Base-by-base conservation (phyloP, 2,797 vertebrate species). In the Pseudotriccus pelzelni region DNA sequence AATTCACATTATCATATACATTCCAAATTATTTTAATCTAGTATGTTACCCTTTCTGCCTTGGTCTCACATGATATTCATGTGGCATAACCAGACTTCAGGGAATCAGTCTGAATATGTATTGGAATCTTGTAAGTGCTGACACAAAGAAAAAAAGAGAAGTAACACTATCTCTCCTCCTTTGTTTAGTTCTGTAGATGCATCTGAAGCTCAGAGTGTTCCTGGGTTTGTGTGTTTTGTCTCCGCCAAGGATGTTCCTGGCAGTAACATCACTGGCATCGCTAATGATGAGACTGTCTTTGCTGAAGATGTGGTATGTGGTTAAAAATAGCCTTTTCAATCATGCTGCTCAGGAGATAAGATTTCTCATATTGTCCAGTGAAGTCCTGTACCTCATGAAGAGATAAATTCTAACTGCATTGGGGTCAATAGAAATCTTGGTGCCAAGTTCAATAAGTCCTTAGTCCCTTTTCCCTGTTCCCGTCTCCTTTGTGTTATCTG, bases 271-370 rank as follows among this genome's bases (percentile, higher is more conserved):
- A 99, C 98, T 4, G 99, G 99, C 53, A 17, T 98, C 0, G 63
- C 84, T 46, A 96, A 98, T 6, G 99, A 99, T 27, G 99, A 99
- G 96, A 99, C 98, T 0, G 97, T 99, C 82, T 97, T 99, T 70
- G 99, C 99, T 6, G 84, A 98, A 8, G 84, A 97, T 46, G 92
- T 98, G 98, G 99, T 99, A 97, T 47, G 95, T 96, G 25, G n/a
- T 63, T 83, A 68, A 80, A 88, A 86, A 30, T 9, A 79, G 10
- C 21, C 30, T 66, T 81, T 66, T 50, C 58, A 81, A 4, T 74
- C 55, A 22, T 19, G 3, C 21, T 56, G 55, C 53, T 60, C 14
- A 10, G 63, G 62, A 73, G 50, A 63, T 83, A 67, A 58, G 16
- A 14, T 47, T 66, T 52, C 15, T 79, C 6, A 15, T 41, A 16